phyloP scores from a whole-genome alignment of 2,888 invertebrate species.

The Synergus laeviventris region DNA sequence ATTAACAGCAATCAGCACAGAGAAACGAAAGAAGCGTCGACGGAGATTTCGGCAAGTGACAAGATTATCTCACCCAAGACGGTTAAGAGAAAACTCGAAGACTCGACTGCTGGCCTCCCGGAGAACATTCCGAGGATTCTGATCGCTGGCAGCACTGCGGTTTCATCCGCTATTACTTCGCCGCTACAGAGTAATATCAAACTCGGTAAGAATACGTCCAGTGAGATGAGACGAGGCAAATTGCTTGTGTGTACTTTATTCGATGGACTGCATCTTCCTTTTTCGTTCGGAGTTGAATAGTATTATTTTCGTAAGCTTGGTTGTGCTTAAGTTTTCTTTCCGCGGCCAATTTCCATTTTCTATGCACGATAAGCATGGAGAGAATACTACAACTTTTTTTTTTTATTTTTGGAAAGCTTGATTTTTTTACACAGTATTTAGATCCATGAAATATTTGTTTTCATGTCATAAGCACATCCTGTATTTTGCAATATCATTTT shows the following conservation, averaged over 20 bases:
- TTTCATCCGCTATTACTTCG: slow-evolving; percentile 58
- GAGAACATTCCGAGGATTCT: slow-evolving; percentile 57
- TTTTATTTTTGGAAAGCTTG: slow-evolving; percentile 17
- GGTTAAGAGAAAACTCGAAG: slow-evolving; percentile 71
- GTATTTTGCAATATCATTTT: not conserved
- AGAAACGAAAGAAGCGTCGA: slow-evolving; percentile 62
- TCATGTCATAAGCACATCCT: not conserved
- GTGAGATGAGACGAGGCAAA: slow-evolving; percentile 21
- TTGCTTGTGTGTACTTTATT: slow-evolving; percentile 33
- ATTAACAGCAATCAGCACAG: slow-evolving; percentile 59
- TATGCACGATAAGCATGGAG: slow-evolving; percentile 36
- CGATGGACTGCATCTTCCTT: slow-evolving; percentile 38
- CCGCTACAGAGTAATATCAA: slow-evolving; percentile 66
- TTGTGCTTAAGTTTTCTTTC: slow-evolving; percentile 23
- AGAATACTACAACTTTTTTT: not conserved
- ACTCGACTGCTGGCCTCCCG: slow-evolving; percentile 52
- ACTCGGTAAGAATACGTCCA: slow-evolving; percentile 63
- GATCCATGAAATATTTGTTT: not conserved
- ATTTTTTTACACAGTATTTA: slow-evolving; percentile 11
- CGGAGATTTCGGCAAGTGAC: slow-evolving; percentile 61
- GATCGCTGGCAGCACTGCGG: slow-evolving; percentile 58
- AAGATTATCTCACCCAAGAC: slow-evolving; percentile 69
- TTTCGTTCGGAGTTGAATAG: slow-evolving; percentile 32
- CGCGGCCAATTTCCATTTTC: not conserved
- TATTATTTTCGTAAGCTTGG: slow-evolving; percentile 27